phyloP scores from a whole-genome alignment of 2,797 vertebrate genomes.

The Poecilia velifera region DNA sequence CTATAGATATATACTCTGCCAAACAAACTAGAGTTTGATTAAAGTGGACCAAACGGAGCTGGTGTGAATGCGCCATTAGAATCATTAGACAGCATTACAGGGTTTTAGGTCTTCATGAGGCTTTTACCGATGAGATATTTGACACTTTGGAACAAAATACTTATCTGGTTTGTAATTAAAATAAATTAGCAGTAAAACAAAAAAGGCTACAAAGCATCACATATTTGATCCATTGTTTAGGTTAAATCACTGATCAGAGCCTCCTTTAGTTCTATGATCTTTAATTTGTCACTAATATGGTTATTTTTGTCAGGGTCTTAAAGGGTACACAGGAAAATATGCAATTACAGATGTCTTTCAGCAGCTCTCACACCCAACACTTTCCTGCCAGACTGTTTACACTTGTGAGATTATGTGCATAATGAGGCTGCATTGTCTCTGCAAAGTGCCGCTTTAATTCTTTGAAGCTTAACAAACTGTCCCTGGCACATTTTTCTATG shows the following conservation, averaged over 20 bases:
- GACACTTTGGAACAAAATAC: neutral
- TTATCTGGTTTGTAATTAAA: neutral
- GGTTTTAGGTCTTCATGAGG: neutral
- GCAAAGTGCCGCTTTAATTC: constrained; percentile 61
- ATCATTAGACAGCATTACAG: neutral
- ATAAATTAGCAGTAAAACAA: constrained; percentile 1
- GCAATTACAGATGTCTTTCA: constrained; percentile 14
- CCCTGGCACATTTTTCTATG: constrained; percentile 59
- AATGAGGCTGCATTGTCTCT: constrained; percentile 65
- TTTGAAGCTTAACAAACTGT: constrained; percentile 63
- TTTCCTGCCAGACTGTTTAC: constrained; percentile 60
- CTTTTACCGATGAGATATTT: neutral
- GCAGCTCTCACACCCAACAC: constrained; percentile 39
- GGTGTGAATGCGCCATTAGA: neutral
- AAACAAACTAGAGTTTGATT: neutral
- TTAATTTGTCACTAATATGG: neutral
- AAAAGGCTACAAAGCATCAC: neutral
- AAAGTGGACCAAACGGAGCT: neutral
- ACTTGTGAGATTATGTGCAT: constrained; percentile 61
- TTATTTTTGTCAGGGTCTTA: constrained; percentile 1
- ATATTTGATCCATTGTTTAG: neutral
- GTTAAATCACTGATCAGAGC: constrained; percentile 1
- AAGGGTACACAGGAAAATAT: constrained; percentile 1
- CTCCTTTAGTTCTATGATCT: neutral
- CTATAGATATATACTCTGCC: too few relatives aligned